Evolutionary conservation across 2,888 invertebrate genomes (phyloP), one percentile per base, ranked within the genome.

Genomic region (Neoascia interrupta): DNA sequence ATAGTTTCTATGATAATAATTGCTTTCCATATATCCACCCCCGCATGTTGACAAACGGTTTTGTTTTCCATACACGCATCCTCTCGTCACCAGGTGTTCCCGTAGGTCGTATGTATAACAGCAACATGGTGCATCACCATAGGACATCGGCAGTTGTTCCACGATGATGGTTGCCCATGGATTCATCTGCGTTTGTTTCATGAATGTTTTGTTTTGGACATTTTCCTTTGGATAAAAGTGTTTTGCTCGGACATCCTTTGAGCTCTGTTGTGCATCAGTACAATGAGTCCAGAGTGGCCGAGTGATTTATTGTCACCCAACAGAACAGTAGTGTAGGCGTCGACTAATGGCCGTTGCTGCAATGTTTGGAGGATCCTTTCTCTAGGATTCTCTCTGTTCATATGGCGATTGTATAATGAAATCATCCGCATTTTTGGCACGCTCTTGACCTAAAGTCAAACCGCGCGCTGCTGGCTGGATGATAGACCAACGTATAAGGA

Each of bases 391-490:
- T 47, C 47, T 63, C 34, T n/a, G n/a, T n/a, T n/a, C n/a, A n/a
- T 54, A 41, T 54, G 37, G 39, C 56, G 18, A 72, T 73, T 75
- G 63, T 56, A n/a, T n/a, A 43, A 21, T 51, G 31, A 21, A 64
- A 60, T 66, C 74, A 28, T 80, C 64, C 69, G 69, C 19, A 72
- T 49, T 81, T 82, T 82, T 75, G 82, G 82, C 82, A 82, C 81
- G 60, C 82, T 79, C 79, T 79, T 79, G 79, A 79, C 73, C 73
- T 31, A 26, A 49, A 49, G 54, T 45, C 66, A 73, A 73, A 73
- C 70, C 60, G 63, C 64, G 75, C 39, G 45, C 31, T 37, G 49
- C 10, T 31, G 31, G 31, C 8, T 6, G 2, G 31, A 31, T 8
- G 23, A 19, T 34, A 49, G 23, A 19, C 16, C 13, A 6, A 23